Evolutionary conservation across 2,797 vertebrate genomes (phyloP).

Genomic region (Pipistrellus nathusii): DNA sequence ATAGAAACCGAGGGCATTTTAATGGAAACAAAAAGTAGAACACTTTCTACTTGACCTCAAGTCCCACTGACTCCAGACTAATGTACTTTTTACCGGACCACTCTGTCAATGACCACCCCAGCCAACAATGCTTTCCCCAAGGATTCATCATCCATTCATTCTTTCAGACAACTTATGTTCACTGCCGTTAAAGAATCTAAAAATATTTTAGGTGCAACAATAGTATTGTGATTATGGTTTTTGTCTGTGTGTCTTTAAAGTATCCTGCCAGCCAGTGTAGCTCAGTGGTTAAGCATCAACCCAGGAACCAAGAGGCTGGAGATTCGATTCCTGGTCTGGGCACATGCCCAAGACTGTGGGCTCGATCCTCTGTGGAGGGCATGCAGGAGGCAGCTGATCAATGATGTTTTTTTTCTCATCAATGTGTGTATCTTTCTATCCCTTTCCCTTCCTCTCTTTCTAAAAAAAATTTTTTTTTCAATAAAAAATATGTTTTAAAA

Average conservation of each 20-base stretch:
- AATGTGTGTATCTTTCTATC: too few species aligned
- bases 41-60: not conserved
- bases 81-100: not conserved
- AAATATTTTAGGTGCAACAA: not conserved
- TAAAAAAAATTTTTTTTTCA: too few species aligned
- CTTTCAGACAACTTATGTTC: not conserved
- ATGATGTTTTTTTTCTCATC: too few species aligned
- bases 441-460: too few species aligned
- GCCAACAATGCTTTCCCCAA: not conserved
- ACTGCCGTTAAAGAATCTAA: not conserved
- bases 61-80: constrained; percentile 1
- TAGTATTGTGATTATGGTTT: not conserved
- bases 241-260: not conserved
- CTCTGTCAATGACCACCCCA: not conserved
- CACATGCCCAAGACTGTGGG: too few species aligned
- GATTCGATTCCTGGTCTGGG: too few species aligned
- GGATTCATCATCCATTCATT: not conserved
- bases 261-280: too few species aligned
- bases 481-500: not conserved
- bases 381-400: too few species aligned
- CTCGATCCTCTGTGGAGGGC: too few species aligned
- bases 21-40: constrained; percentile 25
- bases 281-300: too few species aligned
- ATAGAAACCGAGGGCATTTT: not conserved
- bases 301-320: too few species aligned